Base-by-base conservation (phyloP, 1,140 invertebrate genomes). In the Drosophila obscura region DNA sequence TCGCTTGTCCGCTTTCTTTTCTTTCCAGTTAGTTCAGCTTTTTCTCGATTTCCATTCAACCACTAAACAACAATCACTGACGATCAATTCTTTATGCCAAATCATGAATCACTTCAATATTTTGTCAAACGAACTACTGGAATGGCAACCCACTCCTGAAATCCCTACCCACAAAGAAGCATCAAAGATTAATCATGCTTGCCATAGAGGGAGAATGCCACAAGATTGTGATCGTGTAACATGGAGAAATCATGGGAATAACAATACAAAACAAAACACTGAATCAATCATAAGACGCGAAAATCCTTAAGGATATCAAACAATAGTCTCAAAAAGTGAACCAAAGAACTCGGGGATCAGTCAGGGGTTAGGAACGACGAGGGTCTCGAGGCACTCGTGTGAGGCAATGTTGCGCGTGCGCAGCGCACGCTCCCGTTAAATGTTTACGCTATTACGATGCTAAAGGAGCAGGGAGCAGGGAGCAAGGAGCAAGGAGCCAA, bases 361-460 rank as follows among this genome's bases (percentile, higher is more conserved):
- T 44, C 35, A 50, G 58, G 78, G 76, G 56, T 50, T 56, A 56
- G 55, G 71, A 22, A 57, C 71, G 39, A 24, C 22, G 5, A 50
- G 53, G 43, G 48, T 41, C 45, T 49, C 63, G 57, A 45, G 31
- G 67, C 41, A 50, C 26, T 26, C 48, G 77, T 51, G 66, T 85
- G 82, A 82, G 66, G 71, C 60, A 78, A 85, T 75, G 53, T 87
- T 85, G 74, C 82, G 82, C 82, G 82, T 85, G 82, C 82, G 74
- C 66, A 45, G 60, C 74, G 79, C 82, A 85, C 82, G 82, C 82
- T 85, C 74, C 78, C 81, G 69, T 81, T 85, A 81, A 87, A 87
- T 85, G 82, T 81, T 85, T 87, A 87, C 77, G 73, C 81, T 73
- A 73, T 82, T 78, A 74, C 58, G 73, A 63, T 68, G 44, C 46